Evolutionary conservation across 2,888 invertebrate species (phyloP).

Genomic region (Eurytoma adleriae): DNA sequence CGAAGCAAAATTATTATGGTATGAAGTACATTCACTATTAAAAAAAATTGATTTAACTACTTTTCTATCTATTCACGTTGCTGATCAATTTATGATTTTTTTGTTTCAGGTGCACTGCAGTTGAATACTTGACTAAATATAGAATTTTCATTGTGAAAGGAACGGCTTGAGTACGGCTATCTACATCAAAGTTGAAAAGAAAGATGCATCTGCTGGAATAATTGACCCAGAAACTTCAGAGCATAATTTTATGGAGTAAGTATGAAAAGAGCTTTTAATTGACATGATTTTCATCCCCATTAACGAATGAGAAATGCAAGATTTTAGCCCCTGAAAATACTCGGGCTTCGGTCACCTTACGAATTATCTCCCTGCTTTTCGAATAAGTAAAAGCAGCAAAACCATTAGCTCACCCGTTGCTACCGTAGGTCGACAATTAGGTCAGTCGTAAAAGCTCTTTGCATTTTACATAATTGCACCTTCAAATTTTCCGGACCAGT

Average conservation of each 20-base stretch:
- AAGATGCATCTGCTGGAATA: conserved; percentile 22
- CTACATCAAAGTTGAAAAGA: not conserved
- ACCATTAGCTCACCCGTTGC: not conserved
- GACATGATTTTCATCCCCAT: conserved; percentile 40
- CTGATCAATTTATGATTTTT: too few relatives aligned
- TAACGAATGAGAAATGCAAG: not conserved
- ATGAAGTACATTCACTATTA: too few relatives aligned
- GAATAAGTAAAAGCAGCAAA: not conserved
- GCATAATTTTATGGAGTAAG: conserved; percentile 36
- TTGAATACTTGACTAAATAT: too few relatives aligned
- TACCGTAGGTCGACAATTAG: not conserved
- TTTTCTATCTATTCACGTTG: too few relatives aligned
- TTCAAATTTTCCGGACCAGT: too few relatives aligned
- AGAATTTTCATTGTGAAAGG: too few relatives aligned
- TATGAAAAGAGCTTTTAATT: conserved; percentile 49
- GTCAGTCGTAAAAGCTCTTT: conserved; percentile 6
- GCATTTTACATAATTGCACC: not conserved
- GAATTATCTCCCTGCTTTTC: conserved; percentile 21
- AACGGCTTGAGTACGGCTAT: too few relatives aligned
- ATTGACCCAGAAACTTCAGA: conserved; percentile 40
- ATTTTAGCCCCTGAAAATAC: conserved; percentile 25
- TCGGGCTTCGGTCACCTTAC: conserved; percentile 1
- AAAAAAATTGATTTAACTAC: too few relatives aligned
- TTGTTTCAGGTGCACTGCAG: too few relatives aligned
- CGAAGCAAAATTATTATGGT: too few relatives aligned